Evolutionary conservation across 2,113 vertebrate species (phyloP), one percentile per base, ranked within the genome.

Genomic region (Recurvirostra avosetta): DNA sequence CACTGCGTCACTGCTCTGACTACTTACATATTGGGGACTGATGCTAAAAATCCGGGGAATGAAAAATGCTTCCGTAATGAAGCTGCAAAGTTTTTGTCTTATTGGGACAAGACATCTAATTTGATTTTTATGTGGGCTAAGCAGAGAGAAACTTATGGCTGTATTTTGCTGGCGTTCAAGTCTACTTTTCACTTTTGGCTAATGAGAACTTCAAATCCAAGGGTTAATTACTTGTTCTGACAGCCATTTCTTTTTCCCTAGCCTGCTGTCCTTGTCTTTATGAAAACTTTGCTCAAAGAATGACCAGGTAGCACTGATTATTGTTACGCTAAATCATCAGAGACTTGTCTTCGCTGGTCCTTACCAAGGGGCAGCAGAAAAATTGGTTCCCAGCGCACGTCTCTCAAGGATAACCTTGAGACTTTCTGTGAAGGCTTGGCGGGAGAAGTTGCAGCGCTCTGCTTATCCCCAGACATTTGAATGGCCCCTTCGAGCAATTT

Each of bases 371-470:
- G 34, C 71, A 74, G 71, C 29, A 65, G n/a, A 55, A 82, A 68
- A 78, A 53, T 36, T 55, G 55, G 4, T 78, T 91, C 40, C 36
- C 47, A 30, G 38, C 1, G 0, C 2, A 6, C 2, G 1, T 45
- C 71, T 78, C 34, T 61, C 52, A 72, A 70, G 45, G 25, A 29
- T 63, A 53, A 56, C 40, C 49, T 61, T 77, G 21, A 80, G 63
- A 68, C 32, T 43, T 76, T 59, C 59, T 68, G 20, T 34, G 65
- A 76, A 77, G 49, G 59, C 11, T 73, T 81, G 32, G 40, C 40
- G 61, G 53, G 18, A 55, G 55, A 15, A 49, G 29, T 19, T 58
- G 43, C 12, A 11, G 26, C 9, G 6, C 22, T 61, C 34, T 73
- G 21, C 61, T 73, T 65, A 22, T 30, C 29, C 43, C 29, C 21